Evolutionary conservation across 1,140 invertebrate genomes (phyloP).

Genomic region (Cylas formicarius): DNA sequence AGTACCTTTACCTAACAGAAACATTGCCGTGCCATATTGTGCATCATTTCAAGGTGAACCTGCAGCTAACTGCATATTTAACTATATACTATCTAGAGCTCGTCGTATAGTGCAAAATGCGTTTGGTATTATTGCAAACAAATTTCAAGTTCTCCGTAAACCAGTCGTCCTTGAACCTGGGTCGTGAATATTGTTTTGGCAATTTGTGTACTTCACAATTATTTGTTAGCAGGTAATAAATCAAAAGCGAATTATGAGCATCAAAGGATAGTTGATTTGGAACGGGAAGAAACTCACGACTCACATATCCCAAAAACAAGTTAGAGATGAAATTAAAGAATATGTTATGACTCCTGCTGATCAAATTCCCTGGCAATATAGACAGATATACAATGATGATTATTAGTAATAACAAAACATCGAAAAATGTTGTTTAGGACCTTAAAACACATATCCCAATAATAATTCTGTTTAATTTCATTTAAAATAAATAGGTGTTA

Average conservation of each 20-base stretch:
- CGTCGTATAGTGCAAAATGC: conserved; percentile 7
- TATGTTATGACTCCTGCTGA: background rate
- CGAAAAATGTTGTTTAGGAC: background rate
- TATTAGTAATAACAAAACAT: background rate
- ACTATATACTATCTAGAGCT: conserved; percentile 16
- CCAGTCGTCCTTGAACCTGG: conserved; percentile 1
- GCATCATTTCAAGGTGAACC: conserved; percentile 7
- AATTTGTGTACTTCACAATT: conserved; percentile 2
- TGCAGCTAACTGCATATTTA: conserved; percentile 12
- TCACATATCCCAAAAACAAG: too few relatives aligned
- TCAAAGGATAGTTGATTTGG: background rate
- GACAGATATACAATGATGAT: background rate
- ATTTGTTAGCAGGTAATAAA: background rate
- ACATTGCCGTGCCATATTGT: conserved; percentile 12
- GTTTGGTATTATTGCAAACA: too few relatives aligned
- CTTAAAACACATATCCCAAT: conserved; percentile 1
- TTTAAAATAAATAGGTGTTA: too few relatives aligned
- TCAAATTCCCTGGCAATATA: background rate
- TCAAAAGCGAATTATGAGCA: background rate
- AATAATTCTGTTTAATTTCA: too few relatives aligned
- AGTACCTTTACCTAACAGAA: background rate
- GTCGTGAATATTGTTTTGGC: conserved; percentile 4
- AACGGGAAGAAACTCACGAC: background rate
- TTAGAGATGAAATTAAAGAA: conserved; percentile 2
- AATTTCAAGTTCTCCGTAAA: conserved; percentile 10